A percentile compares a stretch with the other conserved stretches of the same genome.
phyloP scores from a whole-genome alignment of 2,888 invertebrate genomes.

The Sympetrum striolatum region DNA sequence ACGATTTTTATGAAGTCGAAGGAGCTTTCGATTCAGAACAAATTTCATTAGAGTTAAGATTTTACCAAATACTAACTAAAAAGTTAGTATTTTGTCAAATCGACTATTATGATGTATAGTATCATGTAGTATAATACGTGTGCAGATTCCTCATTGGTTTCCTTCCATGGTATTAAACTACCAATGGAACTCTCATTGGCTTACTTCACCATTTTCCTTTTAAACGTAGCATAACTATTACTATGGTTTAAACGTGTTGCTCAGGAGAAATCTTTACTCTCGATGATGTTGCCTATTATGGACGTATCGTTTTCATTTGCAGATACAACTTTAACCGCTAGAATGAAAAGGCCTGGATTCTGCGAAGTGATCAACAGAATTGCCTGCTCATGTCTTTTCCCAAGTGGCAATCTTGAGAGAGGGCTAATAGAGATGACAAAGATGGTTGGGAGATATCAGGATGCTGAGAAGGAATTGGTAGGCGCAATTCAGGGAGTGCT shows the following conservation, averaged over 20 bases:
- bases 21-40: too few species aligned
- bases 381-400: conserved; percentile 77
- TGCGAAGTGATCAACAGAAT: conserved; percentile 74
- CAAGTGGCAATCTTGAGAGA: conserved; percentile 62
- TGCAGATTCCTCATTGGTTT: too few species aligned
- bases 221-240: not conserved
- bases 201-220: not conserved
- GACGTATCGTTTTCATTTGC: conserved; percentile 51
- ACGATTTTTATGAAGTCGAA: too few species aligned
- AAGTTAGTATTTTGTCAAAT: too few species aligned
- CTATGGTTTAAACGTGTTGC: accelerated
- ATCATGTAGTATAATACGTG: too few species aligned
- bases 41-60: too few species aligned
- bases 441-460: conserved; percentile 70
- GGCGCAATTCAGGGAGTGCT: conserved; percentile 47
- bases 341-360: conserved; percentile 69
- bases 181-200: not conserved
- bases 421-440: conserved; percentile 62
- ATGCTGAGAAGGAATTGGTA: conserved; percentile 70
- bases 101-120: too few species aligned
- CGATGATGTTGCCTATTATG: not conserved
- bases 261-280: not conserved
- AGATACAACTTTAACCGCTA: conserved; percentile 76
- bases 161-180: not conserved
- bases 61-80: too few species aligned